These are phyloP conservation scores for Mus minutoides DNA, from an alignment of 2,797 vertebrate species.

Conservation along the genomic window DNA sequence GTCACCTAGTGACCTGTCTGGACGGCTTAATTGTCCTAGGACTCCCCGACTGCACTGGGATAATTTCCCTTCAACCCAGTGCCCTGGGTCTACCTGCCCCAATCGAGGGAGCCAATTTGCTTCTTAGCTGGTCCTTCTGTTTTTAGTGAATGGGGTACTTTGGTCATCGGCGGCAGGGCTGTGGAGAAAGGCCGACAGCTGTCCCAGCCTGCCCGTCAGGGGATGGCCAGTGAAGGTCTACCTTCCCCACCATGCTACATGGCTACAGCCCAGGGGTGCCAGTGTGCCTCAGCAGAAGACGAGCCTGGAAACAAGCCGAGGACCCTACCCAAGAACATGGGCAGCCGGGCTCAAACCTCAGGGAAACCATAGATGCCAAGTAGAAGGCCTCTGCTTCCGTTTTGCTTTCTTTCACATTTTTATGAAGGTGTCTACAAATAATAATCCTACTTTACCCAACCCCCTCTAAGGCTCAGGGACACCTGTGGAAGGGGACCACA, in stretches of 20 bases:
- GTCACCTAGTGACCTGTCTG: slow-evolving; percentile 79
- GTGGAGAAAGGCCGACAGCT: not conserved
- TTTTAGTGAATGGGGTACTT: not conserved
- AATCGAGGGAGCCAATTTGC: slow-evolving; percentile 15
- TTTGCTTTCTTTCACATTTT: slow-evolving; percentile 55
- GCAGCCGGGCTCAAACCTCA: not conserved
- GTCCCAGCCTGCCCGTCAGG: not conserved
- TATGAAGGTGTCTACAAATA: slow-evolving; percentile 58
- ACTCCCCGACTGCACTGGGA: slow-evolving; percentile 32
- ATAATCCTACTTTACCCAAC: slow-evolving; percentile 12
- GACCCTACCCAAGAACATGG: not conserved
- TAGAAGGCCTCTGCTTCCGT: not conserved
- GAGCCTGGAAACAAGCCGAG: not conserved
- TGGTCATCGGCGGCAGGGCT: not conserved
- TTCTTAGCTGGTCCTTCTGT: not conserved
- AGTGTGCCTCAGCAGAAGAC: not conserved
- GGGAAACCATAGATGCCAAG: not conserved
- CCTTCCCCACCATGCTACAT: not conserved
- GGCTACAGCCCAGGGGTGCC: not conserved
- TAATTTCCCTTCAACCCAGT: slow-evolving; percentile 61
- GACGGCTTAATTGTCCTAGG: slow-evolving; percentile 73
- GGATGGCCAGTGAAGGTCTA: not conserved
- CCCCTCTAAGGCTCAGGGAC: not conserved
- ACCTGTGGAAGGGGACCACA: no score
- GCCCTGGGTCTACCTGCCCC: slow-evolving; percentile 35